phyloP scores from a whole-genome alignment of 2,888 invertebrate genomes.

The Pelosia muscerda region DNA sequence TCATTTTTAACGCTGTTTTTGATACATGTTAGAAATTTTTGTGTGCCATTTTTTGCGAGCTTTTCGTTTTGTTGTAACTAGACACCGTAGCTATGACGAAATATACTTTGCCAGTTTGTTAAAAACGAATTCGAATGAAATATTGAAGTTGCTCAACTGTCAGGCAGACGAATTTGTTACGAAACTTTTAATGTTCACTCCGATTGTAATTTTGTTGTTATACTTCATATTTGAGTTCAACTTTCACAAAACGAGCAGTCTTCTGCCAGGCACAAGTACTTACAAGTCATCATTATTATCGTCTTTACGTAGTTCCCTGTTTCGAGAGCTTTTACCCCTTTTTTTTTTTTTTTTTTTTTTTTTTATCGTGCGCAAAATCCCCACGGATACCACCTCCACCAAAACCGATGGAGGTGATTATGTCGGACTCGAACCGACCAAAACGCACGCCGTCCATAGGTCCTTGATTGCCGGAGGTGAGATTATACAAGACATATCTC shows the following conservation, averaged over 20 bases:
- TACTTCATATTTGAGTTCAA: background rate
- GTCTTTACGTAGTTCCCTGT: too few relatives aligned
- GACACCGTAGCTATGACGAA: background rate
- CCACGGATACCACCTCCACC: too few relatives aligned
- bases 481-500: too few relatives aligned
- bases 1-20: conserved; percentile 2
- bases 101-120: background rate
- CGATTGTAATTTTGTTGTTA: background rate
- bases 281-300: too few relatives aligned
- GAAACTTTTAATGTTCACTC: background rate
- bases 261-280: too few relatives aligned
- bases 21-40: background rate
- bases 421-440: too few relatives aligned
- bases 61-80: background rate
- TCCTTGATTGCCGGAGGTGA: too few relatives aligned
- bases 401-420: too few relatives aligned
- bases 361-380: too few relatives aligned
- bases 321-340: too few relatives aligned
- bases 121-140: background rate
- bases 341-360: too few relatives aligned
- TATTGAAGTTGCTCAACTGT: background rate
- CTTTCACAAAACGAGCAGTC: background rate
- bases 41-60: background rate
- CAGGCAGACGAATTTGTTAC: background rate
- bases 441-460: too few relatives aligned